phyloP scores from a whole-genome alignment of 2,113 vertebrate species.

The Carassius gibelio region DNA sequence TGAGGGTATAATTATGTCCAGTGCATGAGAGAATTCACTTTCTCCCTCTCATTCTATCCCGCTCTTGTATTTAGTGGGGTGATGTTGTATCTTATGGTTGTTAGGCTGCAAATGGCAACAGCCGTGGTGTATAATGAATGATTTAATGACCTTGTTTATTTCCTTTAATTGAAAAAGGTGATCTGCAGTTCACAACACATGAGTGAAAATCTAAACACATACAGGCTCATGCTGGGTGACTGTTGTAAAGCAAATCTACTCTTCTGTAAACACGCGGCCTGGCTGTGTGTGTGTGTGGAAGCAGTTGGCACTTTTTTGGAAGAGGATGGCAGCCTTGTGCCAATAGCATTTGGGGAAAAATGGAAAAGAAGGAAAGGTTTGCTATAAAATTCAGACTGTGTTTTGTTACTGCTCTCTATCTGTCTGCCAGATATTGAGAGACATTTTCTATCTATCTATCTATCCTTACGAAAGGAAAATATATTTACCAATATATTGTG shows the following conservation, averaged over 20 bases:
- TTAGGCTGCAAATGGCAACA: conserved; percentile 66
- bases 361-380: neutral
- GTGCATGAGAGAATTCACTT: conserved; percentile 42
- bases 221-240: neutral
- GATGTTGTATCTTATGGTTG: conserved; percentile 70
- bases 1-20: conserved; percentile 75
- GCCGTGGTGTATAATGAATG: conserved; percentile 44
- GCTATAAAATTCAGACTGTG: neutral
- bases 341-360: neutral
- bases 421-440: neutral
- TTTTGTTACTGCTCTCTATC: neutral
- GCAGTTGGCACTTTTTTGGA: neutral
- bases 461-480: neutral
- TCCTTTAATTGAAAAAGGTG: conserved; percentile 17
- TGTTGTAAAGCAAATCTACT: neutral
- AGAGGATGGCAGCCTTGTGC: neutral
- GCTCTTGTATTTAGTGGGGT: conserved; percentile 59
- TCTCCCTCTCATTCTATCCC: conserved; percentile 21
- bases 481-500: no score
- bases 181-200: neutral
- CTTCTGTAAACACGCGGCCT: neutral
- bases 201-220: neutral
- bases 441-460: neutral
- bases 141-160: conserved; percentile 34
- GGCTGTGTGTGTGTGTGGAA: neutral